phyloP scores from a whole-genome alignment of 2,888 invertebrate genomes.

The Azorinus chamasolen region DNA sequence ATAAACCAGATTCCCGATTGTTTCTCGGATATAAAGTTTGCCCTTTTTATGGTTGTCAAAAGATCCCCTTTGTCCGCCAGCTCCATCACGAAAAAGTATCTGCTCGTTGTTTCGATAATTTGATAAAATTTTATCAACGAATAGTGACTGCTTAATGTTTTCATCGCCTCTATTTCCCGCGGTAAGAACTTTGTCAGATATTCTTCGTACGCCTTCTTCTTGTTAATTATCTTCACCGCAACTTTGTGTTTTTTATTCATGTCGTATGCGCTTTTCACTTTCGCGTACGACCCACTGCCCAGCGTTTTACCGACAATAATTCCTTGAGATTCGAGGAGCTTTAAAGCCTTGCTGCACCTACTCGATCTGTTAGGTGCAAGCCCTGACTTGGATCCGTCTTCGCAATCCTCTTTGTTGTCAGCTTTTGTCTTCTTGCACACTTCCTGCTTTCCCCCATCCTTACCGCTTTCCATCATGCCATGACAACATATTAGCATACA shows the following conservation, averaged over 20 bases:
- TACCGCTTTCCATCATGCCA: conserved; percentile 4
- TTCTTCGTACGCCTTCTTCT: conserved; percentile 80
- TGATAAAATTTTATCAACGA: conserved; percentile 78
- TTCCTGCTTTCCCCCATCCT: background rate
- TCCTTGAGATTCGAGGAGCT: conserved; percentile 76
- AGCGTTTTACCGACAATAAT: conserved; percentile 79
- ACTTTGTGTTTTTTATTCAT: conserved; percentile 78
- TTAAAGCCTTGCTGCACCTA: conserved; percentile 40
- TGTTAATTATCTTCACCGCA: conserved; percentile 85
- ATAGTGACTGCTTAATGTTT: conserved; percentile 76
- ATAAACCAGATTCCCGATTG: conserved; percentile 80
- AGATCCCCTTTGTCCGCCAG: conserved; percentile 80
- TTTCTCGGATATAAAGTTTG: conserved; percentile 66
- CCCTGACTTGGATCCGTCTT: conserved; percentile 1
- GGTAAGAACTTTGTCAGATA: conserved; percentile 84
- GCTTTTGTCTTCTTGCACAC: background rate
- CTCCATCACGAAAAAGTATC: conserved; percentile 85
- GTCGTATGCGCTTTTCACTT: conserved; percentile 82
- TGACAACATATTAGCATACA: background rate
- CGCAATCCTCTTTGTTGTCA: background rate
- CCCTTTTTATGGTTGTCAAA: conserved; percentile 73
- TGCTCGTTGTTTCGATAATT: conserved; percentile 83
- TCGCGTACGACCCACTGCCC: conserved; percentile 83
- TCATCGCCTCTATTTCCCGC: conserved; percentile 83
- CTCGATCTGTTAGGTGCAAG: conserved; percentile 1